Evolutionary conservation across 2,888 invertebrate genomes (phyloP).

Genomic region (Melieria picta): DNA sequence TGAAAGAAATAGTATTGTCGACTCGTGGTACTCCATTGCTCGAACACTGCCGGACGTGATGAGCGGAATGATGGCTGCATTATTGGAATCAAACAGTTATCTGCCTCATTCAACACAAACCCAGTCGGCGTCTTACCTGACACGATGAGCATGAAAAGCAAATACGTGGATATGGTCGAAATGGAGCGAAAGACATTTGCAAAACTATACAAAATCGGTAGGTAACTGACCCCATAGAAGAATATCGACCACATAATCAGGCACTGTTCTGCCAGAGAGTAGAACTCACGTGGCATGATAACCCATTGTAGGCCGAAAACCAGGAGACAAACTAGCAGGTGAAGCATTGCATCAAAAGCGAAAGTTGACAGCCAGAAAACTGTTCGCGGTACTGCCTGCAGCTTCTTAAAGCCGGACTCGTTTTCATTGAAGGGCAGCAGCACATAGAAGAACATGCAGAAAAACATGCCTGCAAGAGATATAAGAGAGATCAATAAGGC

Average conservation of each 20-base stretch:
- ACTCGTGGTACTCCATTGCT: constrained; percentile 54
- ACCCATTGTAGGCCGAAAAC: constrained; percentile 49
- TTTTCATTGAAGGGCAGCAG: constrained; percentile 74
- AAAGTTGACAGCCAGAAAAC: constrained; percentile 75
- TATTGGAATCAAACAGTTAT: background rate
- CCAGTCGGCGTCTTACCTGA: constrained; percentile 55
- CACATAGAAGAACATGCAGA: constrained; percentile 67
- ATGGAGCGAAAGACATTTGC: constrained; percentile 59
- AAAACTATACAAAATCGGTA: constrained; percentile 74
- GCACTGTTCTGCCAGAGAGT: constrained; percentile 53
- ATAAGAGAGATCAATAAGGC: background rate
- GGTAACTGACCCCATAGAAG: constrained; percentile 71
- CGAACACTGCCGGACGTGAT: constrained; percentile 57
- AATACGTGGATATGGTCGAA: constrained; percentile 62
- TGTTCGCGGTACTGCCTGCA: constrained; percentile 72
- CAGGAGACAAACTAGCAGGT: constrained; percentile 52
- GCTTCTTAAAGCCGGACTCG: constrained; percentile 71
- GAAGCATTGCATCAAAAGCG: constrained; percentile 68
- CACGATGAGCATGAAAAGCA: constrained; percentile 62
- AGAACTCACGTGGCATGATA: constrained; percentile 57
- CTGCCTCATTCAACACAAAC: background rate
- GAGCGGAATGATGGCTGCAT: constrained; percentile 56
- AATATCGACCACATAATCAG: constrained; percentile 61
- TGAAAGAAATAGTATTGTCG: constrained; percentile 53
- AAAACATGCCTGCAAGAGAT: constrained; percentile 53